Conservation (phyloP, 64 coral and sea anemone species). For the Acropora yongei region DNA sequence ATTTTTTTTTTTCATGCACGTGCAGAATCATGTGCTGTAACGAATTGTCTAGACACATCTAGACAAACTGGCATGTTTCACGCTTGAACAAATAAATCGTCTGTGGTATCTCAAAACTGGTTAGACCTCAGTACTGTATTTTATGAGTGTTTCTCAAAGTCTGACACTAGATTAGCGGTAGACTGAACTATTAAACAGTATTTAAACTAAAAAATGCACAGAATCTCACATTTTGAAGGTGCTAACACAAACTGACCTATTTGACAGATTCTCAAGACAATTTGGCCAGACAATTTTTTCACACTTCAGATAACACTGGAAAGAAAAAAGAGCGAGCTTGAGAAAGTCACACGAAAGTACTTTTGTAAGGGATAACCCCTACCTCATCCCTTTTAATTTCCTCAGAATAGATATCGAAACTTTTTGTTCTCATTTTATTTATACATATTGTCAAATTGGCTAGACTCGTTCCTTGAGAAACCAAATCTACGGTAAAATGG, state of each 20-base stretch:
- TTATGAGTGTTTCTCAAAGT: too few species aligned
- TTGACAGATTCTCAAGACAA: not conserved
- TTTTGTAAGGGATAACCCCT: not conserved
- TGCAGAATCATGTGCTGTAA: not conserved
- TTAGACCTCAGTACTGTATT: too few species aligned
- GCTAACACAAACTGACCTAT: not conserved
- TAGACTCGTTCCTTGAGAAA: not conserved
- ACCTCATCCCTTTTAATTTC: not conserved
- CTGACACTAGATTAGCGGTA: not conserved
- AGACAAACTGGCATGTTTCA: too few species aligned
- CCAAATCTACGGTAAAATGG: not conserved
- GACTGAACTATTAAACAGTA: conserved; percentile 1
- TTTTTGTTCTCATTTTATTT: not conserved
- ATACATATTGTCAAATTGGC: conserved; percentile 9
- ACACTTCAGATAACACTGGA: not conserved
- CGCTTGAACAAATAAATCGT: too few species aligned
- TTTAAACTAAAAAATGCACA: not conserved
- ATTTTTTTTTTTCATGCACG: not conserved
- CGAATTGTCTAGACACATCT: not conserved
- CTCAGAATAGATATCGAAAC: not conserved
- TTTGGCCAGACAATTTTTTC: not conserved
- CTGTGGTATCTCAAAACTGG: too few species aligned
- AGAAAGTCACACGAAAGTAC: conserved; percentile 2
- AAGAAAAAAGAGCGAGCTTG: not conserved
- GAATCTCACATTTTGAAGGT: not conserved